Percentiles rank a stretch among this genome's conserved stretches.
Conservation (phyloP, 1,140 invertebrate genomes). For the Popillia japonica region DNA sequence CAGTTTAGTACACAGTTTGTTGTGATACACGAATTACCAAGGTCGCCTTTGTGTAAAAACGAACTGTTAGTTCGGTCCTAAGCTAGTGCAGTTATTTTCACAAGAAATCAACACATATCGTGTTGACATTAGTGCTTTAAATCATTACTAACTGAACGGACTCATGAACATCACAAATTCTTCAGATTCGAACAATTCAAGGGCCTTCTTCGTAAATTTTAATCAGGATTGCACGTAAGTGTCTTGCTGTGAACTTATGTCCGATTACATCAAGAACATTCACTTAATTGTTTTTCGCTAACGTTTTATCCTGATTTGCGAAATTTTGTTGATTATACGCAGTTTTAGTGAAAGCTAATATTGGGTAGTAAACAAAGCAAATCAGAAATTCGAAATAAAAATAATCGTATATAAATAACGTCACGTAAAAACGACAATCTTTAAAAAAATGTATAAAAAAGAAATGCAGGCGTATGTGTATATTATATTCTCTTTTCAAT, state of each 20-base stretch:
- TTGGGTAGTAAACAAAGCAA: constrained; percentile 28
- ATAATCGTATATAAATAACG: constrained; percentile 7
- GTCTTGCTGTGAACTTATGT: neutral
- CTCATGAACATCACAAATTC: constrained; percentile 45
- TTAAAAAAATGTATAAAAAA: neutral
- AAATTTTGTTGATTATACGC: constrained; percentile 11
- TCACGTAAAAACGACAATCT: neutral
- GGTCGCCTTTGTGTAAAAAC: constrained; percentile 44
- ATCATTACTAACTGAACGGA: constrained; percentile 32
- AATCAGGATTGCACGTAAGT: constrained; percentile 48
- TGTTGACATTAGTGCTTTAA: constrained; percentile 39
- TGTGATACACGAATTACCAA: constrained; percentile 45
- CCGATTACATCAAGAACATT: neutral
- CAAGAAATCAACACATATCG: constrained; percentile 35
- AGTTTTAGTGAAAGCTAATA: constrained; percentile 24
- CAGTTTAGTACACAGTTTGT: constrained; percentile 41
- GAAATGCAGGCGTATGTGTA: neutral
- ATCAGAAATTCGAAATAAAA: constrained; percentile 1
- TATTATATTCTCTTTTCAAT: neutral
- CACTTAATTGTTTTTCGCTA: neutral
- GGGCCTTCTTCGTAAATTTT: constrained; percentile 44
- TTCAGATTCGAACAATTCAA: constrained; percentile 42
- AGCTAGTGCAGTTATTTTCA: constrained; percentile 20
- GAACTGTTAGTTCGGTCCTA: neutral
- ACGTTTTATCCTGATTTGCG: neutral